Percentiles rank a stretch among this genome's conserved stretches.
Evolutionary conservation across 2,113 vertebrate species (phyloP).

Genomic region (Pelvicachromis taeniatus): DNA sequence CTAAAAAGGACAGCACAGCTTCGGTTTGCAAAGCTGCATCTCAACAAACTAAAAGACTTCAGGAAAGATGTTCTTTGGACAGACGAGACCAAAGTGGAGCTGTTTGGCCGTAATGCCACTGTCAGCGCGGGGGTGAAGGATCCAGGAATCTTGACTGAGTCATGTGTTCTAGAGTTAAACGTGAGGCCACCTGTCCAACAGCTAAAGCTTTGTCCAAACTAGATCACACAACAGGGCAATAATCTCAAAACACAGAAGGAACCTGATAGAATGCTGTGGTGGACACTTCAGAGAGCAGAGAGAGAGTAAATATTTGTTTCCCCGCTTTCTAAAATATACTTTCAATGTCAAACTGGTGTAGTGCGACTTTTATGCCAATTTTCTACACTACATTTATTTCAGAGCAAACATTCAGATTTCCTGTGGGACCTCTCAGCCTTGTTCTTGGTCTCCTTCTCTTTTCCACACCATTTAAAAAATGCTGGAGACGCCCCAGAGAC

Average conservation of each 20-base stretch:
- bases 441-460: not conserved
- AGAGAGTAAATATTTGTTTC: not conserved
- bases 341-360: not conserved
- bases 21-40: not conserved
- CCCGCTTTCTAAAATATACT: not conserved
- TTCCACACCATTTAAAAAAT: not conserved
- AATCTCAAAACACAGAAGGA: not conserved
- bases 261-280: not conserved
- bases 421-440: not conserved
- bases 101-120: not conserved
- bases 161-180: not conserved
- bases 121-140: not conserved
- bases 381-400: not conserved
- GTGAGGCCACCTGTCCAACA: accelerated
- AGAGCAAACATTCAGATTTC: not conserved
- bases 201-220: not conserved
- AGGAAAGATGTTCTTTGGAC: not conserved
- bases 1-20: not conserved
- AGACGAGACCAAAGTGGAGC: not conserved
- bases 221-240: not conserved
- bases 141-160: not conserved
- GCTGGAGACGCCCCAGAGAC: not conserved
- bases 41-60: not conserved
- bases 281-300: not conserved
- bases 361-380: not conserved